These are phyloP conservation scores for Prochilodus magdalenae DNA, from an alignment of 2,113 vertebrate species.

Conservation along the genomic window DNA sequence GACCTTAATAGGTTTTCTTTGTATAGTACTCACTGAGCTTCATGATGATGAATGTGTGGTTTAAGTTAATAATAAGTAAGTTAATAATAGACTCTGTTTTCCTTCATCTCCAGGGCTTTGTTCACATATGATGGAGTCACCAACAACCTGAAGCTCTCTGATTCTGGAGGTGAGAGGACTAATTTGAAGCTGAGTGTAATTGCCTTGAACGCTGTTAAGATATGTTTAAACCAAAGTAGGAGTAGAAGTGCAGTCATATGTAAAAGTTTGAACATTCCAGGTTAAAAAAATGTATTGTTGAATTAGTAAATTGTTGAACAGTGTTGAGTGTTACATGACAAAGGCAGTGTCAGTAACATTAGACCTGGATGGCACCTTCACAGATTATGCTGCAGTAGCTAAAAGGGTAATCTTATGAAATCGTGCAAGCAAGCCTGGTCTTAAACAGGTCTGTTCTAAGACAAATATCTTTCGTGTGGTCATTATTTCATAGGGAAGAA, in stretches of 20 bases:
- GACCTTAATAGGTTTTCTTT: neutral
- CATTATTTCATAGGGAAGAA: slow-evolving; percentile 12
- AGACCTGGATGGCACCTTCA: too few relatives aligned
- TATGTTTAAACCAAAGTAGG: too few relatives aligned
- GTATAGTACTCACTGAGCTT: neutral
- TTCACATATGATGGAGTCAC: slow-evolving; percentile 80
- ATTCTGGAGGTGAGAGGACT: slow-evolving; percentile 81
- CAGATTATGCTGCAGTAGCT: too few relatives aligned
- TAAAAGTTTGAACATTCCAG: neutral
- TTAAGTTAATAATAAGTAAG: too few relatives aligned
- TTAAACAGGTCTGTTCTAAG: neutral
- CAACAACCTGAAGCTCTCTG: slow-evolving; percentile 83
- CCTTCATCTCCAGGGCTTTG: slow-evolving; percentile 77
- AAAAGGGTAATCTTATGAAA: slow-evolving; percentile 2
- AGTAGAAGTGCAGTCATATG: too few relatives aligned
- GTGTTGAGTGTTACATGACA: too few relatives aligned
- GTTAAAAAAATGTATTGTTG: too few relatives aligned
- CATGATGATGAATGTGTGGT: neutral
- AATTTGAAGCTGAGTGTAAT: neutral
- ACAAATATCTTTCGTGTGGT: neutral
- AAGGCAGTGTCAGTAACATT: too few relatives aligned
- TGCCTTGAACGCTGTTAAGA: too few relatives aligned
- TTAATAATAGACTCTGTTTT: neutral
- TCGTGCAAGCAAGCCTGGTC: slow-evolving; percentile 1
- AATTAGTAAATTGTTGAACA: too few relatives aligned